Evolutionary conservation across 2,888 invertebrate species (phyloP), one percentile per base, ranked within the genome.

Genomic region (Phengaris arion): DNA sequence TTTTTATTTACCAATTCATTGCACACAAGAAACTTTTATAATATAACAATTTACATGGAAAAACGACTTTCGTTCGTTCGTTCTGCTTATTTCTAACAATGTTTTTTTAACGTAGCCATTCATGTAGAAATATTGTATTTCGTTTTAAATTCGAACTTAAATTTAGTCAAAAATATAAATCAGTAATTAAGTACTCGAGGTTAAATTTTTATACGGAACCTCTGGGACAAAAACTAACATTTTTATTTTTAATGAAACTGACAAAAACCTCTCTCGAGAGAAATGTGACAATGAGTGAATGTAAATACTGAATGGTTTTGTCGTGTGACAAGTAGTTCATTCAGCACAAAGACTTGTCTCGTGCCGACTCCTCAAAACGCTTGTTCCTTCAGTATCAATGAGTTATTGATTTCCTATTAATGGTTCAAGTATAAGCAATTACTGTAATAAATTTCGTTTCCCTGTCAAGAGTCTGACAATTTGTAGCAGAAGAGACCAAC

Each of bases 301-400:
- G 85, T 86, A 86, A 90, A 89, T 88, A 86, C 85, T 89, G 85
- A 91, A 90, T 90, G 89, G 84, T 86, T 87, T 89, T 87, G 88
- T 88, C 85, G 82, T 85, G 87, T 90, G 89, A 88, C 91, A 92
- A 91, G 90, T 77, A 74, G 75, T 72, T 72, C 69, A 68, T 68
- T 64, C 52, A 74, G 9, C 35, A 68, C 64, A 72, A 72, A 72
- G 51, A 15, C 72, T 13, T 54, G 72, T 52, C 72, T 72, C 72
- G 72, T 72, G 72, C 72, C 72, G 52, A 72, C 72, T 52, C 13
- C 35, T 70, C 70, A 51, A 72, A 72, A 72, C 52, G 68, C 52
- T 13, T 54, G 52, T 10, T 54, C 72, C 22, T 72, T 72, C 54
- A 15, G 46, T 69, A n/a, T 48, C 52, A 52, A 54, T 54, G 54